Conservation (phyloP, 92 coral and sea anemone species). For the Actinernus sp. region DNA sequence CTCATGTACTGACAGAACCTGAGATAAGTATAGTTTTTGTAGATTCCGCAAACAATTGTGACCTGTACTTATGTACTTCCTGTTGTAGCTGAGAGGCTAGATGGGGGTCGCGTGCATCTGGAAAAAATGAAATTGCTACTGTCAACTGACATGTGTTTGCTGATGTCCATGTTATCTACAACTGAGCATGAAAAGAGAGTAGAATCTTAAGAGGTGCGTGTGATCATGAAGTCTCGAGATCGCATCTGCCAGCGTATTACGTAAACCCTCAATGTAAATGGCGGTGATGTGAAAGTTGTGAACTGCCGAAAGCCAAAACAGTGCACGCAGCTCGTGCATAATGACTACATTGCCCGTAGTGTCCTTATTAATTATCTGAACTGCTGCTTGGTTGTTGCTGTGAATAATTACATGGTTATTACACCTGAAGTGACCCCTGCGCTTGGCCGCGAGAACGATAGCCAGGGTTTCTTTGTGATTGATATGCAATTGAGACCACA, state of each 20-base stretch:
- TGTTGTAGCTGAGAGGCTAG: constrained; percentile 21
- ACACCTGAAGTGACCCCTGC: constrained; percentile 16
- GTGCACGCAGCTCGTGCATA: constrained; percentile 36
- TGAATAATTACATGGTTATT: constrained; percentile 33
- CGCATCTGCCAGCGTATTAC: constrained; percentile 24
- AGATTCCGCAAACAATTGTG: constrained; percentile 45
- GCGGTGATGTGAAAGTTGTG: constrained; percentile 45
- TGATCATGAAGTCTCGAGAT: constrained; percentile 2
- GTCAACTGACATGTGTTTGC: constrained; percentile 16
- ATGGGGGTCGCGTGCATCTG: constrained; percentile 15
- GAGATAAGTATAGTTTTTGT: constrained; percentile 31
- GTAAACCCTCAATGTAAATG: constrained; percentile 19
- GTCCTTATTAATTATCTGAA: too few relatives aligned
- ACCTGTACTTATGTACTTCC: constrained; percentile 18
- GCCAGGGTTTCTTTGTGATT: constrained; percentile 48
- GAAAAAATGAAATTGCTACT: constrained; percentile 23
- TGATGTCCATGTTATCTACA: constrained; percentile 11
- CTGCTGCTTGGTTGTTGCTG: too few relatives aligned
- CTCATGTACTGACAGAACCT: constrained; percentile 41
- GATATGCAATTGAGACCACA: constrained; percentile 10
- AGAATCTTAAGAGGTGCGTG: not conserved
- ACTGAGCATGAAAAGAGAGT: not conserved
- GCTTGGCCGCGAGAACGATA: constrained; percentile 30
- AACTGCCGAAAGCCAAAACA: constrained; percentile 35
- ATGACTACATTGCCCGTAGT: constrained; percentile 20